A percentile compares a stretch with the other conserved stretches of the same genome.
Conservation (phyloP, 2,113 vertebrate genomes). For the Neopipo cinnamomea region DNA sequence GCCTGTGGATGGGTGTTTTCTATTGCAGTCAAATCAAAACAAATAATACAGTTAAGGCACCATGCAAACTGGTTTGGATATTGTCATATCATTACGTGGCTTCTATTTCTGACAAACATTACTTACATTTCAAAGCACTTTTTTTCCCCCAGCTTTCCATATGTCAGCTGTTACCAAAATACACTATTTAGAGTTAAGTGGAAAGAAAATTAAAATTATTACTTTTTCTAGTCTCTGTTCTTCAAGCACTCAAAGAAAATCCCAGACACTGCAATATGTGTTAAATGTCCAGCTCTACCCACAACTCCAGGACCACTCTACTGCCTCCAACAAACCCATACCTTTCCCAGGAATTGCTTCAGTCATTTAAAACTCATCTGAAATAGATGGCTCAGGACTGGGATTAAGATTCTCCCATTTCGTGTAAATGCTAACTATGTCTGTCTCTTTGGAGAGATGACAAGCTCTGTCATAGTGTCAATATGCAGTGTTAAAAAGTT, state of each 20-base stretch:
- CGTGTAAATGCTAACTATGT: not conserved
- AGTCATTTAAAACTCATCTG: not conserved
- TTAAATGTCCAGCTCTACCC: not conserved
- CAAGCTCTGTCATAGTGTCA: not conserved
- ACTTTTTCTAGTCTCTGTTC: not conserved
- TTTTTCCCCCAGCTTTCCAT: not conserved
- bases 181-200: not conserved
- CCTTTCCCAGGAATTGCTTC: not conserved
- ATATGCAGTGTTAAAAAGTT: not conserved
- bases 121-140: not conserved
- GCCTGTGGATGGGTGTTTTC: not conserved
- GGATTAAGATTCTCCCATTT: not conserved
- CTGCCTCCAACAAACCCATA: not conserved
- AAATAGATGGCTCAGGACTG: not conserved
- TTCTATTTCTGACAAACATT: conserved; percentile 28
- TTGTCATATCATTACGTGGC: not conserved
- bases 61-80: not conserved
- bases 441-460: not conserved
- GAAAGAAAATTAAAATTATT: not conserved
- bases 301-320: not conserved
- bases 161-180: conserved; percentile 31
- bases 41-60: not conserved
- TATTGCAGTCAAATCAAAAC: not conserved
- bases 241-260: not conserved
- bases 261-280: not conserved